These are phyloP conservation scores for Budorcas taxicolor DNA, from an alignment of 2,113 vertebrate genomes.

Conservation along the genomic window DNA sequence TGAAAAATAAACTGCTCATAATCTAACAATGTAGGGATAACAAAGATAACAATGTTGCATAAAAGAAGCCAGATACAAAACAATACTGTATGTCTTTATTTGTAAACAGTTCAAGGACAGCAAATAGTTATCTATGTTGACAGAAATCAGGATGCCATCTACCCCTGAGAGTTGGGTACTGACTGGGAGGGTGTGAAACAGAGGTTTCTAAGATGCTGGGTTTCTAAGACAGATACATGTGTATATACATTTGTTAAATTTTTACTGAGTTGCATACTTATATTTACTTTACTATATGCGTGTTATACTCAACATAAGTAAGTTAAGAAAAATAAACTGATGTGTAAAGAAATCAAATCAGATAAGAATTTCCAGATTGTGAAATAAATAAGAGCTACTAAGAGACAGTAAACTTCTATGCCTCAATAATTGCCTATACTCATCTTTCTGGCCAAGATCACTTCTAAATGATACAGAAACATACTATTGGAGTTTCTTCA, in stretches of 20 bases:
- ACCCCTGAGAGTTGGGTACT: background rate
- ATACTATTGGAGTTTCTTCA: background rate
- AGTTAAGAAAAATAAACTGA: background rate
- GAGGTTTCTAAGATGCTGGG: background rate
- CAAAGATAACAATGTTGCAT: background rate
- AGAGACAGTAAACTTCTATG: background rate
- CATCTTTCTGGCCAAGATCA: background rate
- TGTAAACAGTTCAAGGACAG: background rate
- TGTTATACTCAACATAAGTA: conserved; percentile 9
- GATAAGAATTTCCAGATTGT: background rate
- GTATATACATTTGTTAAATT: background rate
- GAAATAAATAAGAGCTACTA: background rate
- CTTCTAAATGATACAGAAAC: background rate
- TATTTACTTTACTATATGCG: background rate
- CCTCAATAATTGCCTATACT: background rate
- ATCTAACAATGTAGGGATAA: background rate
- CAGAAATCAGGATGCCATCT: background rate
- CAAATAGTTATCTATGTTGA: background rate
- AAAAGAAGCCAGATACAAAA: background rate
- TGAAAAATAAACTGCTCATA: background rate
- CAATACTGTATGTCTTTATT: background rate
- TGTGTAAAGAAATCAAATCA: background rate
- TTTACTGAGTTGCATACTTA: background rate
- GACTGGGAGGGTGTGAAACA: background rate
- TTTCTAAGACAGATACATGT: too few relatives aligned